Percentiles rank a stretch among this genome's conserved stretches.
Evolutionary conservation across 2,113 vertebrate species (phyloP).

Genomic region (Cairina moschata): DNA sequence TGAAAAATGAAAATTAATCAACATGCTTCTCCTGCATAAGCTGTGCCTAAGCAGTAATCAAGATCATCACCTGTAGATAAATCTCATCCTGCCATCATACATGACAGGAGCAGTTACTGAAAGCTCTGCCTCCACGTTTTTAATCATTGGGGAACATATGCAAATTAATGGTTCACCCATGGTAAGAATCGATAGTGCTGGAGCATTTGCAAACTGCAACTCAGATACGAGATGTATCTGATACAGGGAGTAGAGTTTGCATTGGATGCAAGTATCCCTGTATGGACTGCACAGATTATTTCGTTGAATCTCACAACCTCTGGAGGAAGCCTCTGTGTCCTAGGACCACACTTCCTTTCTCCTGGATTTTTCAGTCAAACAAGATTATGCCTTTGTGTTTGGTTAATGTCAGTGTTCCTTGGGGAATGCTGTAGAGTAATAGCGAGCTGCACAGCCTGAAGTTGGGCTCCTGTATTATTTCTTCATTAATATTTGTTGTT

Average conservation of each 20-base stretch:
- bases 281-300: accelerated
- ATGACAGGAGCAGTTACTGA: not conserved
- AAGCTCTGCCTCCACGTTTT: not conserved
- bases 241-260: not conserved
- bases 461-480: not conserved
- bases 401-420: not conserved
- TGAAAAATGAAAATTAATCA: conserved; percentile 18
- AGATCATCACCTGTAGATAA: conserved; percentile 46
- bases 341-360: not conserved
- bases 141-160: not conserved
- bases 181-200: not conserved
- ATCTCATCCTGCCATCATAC: not conserved
- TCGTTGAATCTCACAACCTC: not conserved
- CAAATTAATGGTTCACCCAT: not conserved
- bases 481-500: conserved; percentile 46
- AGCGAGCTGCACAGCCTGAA: not conserved
- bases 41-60: not conserved
- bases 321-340: not conserved
- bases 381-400: not conserved
- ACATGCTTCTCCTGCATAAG: not conserved
- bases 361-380: not conserved
- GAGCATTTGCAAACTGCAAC: not conserved
- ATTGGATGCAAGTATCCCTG: accelerated
- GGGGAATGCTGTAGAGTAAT: not conserved
- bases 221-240: not conserved